These are phyloP conservation scores for Elysia crispata DNA, from an alignment of 2,888 invertebrate genomes.

Conservation along the genomic window DNA sequence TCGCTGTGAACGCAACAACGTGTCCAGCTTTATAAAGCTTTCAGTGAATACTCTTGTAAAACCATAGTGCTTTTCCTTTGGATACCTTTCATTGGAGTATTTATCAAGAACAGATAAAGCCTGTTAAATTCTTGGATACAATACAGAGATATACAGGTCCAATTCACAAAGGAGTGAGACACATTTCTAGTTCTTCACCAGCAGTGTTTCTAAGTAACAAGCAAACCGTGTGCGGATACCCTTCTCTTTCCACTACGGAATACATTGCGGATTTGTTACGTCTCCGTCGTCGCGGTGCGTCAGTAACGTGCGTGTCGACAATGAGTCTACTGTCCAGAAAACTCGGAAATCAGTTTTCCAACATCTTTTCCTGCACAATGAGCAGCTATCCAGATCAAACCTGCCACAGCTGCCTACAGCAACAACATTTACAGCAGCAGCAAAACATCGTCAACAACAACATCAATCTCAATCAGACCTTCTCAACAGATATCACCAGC, in stretches of 20 bases:
- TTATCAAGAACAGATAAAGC: too few species aligned
- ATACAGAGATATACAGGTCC: too few species aligned
- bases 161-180: not conserved
- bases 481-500: not conserved
- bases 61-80: too few species aligned
- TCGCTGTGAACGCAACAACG: too few species aligned
- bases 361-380: slow-evolving; percentile 40
- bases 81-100: too few species aligned
- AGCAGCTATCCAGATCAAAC: slow-evolving; percentile 17
- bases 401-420: slow-evolving; percentile 13
- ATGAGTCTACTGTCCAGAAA: slow-evolving; percentile 32
- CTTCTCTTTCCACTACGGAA: not conserved
- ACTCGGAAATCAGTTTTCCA: slow-evolving; percentile 19
- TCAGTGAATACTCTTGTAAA: too few species aligned
- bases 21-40: too few species aligned
- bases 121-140: too few species aligned
- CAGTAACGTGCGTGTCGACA: not conserved
- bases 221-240: not conserved
- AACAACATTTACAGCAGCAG: slow-evolving; percentile 6
- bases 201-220: not conserved
- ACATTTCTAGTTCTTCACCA: not conserved
- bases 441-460: slow-evolving; percentile 47
- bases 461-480: slow-evolving; percentile 31
- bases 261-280: not conserved
- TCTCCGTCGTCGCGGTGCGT: not conserved